Evolutionary conservation across 2,888 invertebrate genomes (phyloP).

Genomic region (Ryuthela nishihirai): DNA sequence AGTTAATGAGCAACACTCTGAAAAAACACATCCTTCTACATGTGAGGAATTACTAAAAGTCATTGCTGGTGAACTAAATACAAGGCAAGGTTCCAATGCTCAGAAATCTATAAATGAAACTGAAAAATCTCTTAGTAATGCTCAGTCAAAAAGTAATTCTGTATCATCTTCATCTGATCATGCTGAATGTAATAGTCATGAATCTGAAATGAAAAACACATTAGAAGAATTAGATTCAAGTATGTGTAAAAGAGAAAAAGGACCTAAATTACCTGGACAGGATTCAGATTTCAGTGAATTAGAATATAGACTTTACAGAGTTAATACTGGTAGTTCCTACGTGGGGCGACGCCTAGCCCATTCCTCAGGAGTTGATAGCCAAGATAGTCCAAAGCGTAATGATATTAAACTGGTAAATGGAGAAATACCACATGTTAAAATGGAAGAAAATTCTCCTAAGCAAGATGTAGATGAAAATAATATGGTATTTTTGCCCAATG

Average conservation of each 20-base stretch:
- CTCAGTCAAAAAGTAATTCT: slow-evolving; percentile 15
- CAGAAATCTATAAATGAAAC: slow-evolving; percentile 6
- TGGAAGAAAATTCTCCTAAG: slow-evolving; percentile 15
- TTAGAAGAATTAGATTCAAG: slow-evolving; percentile 22
- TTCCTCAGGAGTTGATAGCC: slow-evolving; percentile 44
- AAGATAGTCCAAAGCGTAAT: slow-evolving; percentile 58
- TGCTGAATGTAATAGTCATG: slow-evolving; percentile 13
- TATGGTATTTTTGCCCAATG: slow-evolving; percentile 31
- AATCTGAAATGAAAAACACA: slow-evolving; percentile 15
- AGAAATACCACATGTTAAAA: slow-evolving; percentile 18
- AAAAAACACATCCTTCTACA: slow-evolving; percentile 25
- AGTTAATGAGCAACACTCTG: slow-evolving; percentile 2
- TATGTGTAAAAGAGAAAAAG: slow-evolving; percentile 9
- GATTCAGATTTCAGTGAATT: slow-evolving; percentile 51
- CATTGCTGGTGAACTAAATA: slow-evolving; percentile 15
- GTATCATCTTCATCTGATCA: slow-evolving; percentile 3
- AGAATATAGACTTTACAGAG: slow-evolving; percentile 70
- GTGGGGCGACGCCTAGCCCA: slow-evolving; percentile 70
- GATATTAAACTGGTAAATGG: slow-evolving; percentile 30
- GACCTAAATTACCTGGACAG: slow-evolving; percentile 4
- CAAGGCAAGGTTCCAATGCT: not conserved
- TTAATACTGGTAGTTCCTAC: slow-evolving; percentile 68
- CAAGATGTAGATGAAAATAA: slow-evolving; percentile 6
- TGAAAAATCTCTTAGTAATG: not conserved
- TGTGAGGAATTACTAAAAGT: slow-evolving; percentile 34